Evolutionary conservation across 2,113 vertebrate species (phyloP), one percentile per base, ranked within the genome.

Genomic region (Neogobius melanostomus): DNA sequence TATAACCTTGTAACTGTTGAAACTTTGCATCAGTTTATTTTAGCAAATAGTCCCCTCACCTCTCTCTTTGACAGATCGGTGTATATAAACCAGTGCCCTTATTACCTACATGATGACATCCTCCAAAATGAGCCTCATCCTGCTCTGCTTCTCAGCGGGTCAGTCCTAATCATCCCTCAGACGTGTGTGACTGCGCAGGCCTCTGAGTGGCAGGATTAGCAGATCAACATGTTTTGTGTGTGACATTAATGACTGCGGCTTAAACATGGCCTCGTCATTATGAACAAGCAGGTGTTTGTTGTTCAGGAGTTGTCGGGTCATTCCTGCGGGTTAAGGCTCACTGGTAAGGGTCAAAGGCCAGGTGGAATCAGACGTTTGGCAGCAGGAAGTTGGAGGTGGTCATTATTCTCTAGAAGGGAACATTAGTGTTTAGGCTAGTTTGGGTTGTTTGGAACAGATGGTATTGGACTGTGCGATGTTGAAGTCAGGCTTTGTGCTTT

Each of bases 221-320:
- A 68, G 81, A 85, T 81, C 79, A 75, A 48, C 72, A 53, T 51
- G 66, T 73, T 74, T 71, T 52, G 52, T 77, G 74, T 76, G 70
- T 51, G 64, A 72, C 82, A 62, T 65, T 81, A 85, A 82, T 76
- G 60, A 75, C 71, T 76, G 44, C 12, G 44, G 75, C 42, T 5
- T 1, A 75, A 75, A 67, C 65, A 43, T 46, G 8, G 46, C 62
- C 66, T 68, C 51, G 21, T 67, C 5, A 44, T 45, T 62, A 48
- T 74, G 68, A 75, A 83, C 75, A 88, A 89, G 85, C 76, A 88
- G 82, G 84, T 92, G 89, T 86, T 87, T 90, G 91, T 91, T 78
- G 79, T 80, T 50, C 54, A 46, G 77, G 77, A 47, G 74, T 69
- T 59, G 60, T 43, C 0, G 42, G 66, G 47, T 52, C 49, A 57